Conservation (phyloP, 2,797 vertebrate species). For the Cebuella pygmaea region DNA sequence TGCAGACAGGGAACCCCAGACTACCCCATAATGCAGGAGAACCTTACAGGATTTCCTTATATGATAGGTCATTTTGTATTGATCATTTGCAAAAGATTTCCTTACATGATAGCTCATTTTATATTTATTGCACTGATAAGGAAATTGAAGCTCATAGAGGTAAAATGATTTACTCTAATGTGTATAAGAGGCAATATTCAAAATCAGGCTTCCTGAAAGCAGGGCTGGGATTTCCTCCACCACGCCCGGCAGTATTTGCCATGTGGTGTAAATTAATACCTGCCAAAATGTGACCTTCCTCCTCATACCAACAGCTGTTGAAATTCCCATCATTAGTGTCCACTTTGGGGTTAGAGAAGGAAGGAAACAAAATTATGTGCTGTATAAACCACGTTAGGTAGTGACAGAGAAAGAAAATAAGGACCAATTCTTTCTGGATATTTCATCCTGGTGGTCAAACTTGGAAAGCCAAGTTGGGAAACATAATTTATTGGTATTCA, state of each 20-base stretch:
- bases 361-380: background rate
- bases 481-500: background rate
- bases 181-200: background rate
- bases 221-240: background rate
- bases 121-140: background rate
- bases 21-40: background rate
- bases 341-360: background rate
- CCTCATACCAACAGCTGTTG: conserved; percentile 4
- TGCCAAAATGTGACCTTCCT: background rate
- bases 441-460: background rate
- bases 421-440: background rate
- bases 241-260: background rate
- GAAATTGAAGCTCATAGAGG: background rate
- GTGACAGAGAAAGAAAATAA: background rate
- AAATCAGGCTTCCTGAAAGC: background rate
- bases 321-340: conserved; percentile 23
- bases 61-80: background rate
- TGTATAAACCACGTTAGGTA: background rate
- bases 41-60: background rate
- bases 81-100: background rate
- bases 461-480: conserved; percentile 17
- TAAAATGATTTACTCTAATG: background rate
- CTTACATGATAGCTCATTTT: background rate
- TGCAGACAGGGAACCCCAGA: background rate
- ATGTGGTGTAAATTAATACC: background rate